These are phyloP conservation scores for Brachypodius melanocephalos DNA, from an alignment of 2,113 vertebrate species.

Conservation along the genomic window DNA sequence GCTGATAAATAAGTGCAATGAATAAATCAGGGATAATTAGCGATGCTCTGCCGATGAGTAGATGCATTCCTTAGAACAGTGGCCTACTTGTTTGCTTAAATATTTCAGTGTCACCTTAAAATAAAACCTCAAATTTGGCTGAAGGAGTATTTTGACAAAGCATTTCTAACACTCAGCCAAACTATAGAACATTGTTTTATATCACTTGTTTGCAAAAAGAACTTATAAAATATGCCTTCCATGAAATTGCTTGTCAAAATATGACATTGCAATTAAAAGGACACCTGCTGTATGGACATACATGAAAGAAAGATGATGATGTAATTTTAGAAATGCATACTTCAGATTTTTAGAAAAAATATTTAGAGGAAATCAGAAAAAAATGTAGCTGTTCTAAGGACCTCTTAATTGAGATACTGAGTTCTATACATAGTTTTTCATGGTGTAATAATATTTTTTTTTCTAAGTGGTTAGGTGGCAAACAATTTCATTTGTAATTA, in stretches of 20 bases:
- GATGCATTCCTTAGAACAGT: neutral
- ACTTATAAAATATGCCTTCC: neutral
- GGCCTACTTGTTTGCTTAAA: neutral
- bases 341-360: neutral
- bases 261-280: neutral
- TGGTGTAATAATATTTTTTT: neutral
- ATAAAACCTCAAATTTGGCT: neutral
- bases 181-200: neutral
- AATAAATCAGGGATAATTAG: neutral
- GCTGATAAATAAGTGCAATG: neutral
- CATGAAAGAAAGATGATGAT: neutral
- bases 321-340: neutral
- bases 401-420: neutral
- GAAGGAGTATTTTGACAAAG: neutral
- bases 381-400: neutral
- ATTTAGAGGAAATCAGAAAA: neutral
- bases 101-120: neutral
- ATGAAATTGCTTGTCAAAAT: neutral
- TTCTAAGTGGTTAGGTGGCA: neutral
- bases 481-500: neutral
- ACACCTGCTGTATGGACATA: neutral
- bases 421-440: neutral
- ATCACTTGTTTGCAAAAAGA: neutral
- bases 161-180: neutral
- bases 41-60: neutral